Percentiles rank a stretch among this genome's conserved stretches.
phyloP scores from a whole-genome alignment of 2,113 vertebrate species.

The Syngnathus typhle region DNA sequence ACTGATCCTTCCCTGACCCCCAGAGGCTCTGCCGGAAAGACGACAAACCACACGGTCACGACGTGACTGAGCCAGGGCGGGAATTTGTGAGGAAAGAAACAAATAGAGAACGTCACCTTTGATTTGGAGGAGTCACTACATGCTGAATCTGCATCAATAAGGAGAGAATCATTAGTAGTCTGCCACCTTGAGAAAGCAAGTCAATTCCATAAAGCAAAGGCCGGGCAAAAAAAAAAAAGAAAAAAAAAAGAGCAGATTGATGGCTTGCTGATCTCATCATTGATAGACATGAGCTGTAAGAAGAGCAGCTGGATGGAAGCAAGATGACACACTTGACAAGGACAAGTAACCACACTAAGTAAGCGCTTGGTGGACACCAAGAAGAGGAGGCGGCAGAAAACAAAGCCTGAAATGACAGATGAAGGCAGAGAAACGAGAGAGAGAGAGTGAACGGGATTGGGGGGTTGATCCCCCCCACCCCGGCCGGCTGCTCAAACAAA shows the following conservation, averaged over 20 bases:
- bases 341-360: conserved; percentile 29
- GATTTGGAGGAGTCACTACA: conserved; percentile 98
- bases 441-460: conserved; percentile 18
- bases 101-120: conserved; percentile 77
- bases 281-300: conserved; percentile 33
- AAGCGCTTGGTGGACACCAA: conserved; percentile 31
- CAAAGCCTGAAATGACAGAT: conserved; percentile 41
- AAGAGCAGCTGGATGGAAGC: conserved; percentile 55
- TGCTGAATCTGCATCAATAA: conserved; percentile 84
- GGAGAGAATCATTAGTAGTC: conserved; percentile 40
- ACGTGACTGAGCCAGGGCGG: background rate
- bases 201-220: conserved; percentile 11
- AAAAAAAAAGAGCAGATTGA: conserved; percentile 11
- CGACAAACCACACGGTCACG: conserved; percentile 3
- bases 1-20: conserved; percentile 95
- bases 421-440: conserved; percentile 27
- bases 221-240: conserved; percentile 1
- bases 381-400: conserved; percentile 28
- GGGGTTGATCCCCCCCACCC: conserved; percentile 13
- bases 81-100: background rate
- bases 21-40: conserved; percentile 80
- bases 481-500: conserved; percentile 36
- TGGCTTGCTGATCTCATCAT: conserved; percentile 22
- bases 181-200: conserved; percentile 17
- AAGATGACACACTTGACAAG: conserved; percentile 29